These are phyloP conservation scores for Chiroxiphia lanceolata DNA, from an alignment of 2,797 vertebrate species.

Conservation along the genomic window DNA sequence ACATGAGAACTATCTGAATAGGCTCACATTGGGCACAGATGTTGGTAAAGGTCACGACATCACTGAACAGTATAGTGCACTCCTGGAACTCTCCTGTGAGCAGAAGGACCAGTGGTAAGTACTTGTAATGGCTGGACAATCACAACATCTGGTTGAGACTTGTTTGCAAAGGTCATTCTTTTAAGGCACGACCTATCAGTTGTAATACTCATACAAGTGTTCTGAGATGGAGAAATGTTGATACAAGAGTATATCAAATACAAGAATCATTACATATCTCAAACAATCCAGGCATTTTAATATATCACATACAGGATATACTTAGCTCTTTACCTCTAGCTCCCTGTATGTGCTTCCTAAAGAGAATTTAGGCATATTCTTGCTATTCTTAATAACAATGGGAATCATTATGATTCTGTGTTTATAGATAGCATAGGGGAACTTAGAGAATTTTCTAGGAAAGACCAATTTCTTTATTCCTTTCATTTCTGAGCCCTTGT, in stretches of 20 bases:
- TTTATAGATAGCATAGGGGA: background rate
- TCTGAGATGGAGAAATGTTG: background rate
- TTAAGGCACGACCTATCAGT: background rate
- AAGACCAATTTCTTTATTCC: background rate
- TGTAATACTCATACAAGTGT: accelerated
- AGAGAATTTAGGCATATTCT: background rate
- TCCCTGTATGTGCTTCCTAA: background rate
- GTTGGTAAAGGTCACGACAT: conserved; percentile 83
- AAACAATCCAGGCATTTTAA: background rate
- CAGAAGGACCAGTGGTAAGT: background rate
- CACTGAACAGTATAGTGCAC: conserved; percentile 84
- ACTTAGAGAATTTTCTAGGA: background rate
- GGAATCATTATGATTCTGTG: background rate
- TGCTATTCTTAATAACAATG: background rate
- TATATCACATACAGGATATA: background rate
- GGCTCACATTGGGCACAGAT: conserved; percentile 84
- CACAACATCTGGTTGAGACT: background rate
- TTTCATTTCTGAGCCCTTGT: background rate
- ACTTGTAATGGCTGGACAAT: background rate
- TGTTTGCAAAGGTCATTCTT: background rate
- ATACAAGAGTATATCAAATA: background rate
- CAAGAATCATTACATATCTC: background rate
- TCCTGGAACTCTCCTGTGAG: conserved; percentile 81
- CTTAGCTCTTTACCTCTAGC: background rate
- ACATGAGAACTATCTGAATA: conserved; percentile 83